Evolutionary conservation across 2,888 invertebrate genomes (phyloP), one percentile per base, ranked within the genome.

Genomic region (Salpingus planirostris): DNA sequence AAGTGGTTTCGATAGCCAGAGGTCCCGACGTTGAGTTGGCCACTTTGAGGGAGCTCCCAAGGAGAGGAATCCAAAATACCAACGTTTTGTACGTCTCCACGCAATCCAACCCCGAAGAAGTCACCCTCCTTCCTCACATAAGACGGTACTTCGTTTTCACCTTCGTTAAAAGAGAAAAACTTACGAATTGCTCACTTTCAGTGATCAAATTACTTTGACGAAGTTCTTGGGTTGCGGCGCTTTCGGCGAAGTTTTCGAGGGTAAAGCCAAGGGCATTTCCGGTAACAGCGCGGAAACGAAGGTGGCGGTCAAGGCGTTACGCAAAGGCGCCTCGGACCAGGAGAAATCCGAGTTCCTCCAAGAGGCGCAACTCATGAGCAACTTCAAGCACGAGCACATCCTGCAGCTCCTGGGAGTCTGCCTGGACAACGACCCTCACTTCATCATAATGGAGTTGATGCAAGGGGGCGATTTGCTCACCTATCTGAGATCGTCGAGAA

Each of bases 171-270:
- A 21, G 7, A 30, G 5, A 30, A n/a, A n/a, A n/a, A n/a, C n/a
- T n/a, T n/a, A n/a, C n/a, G n/a, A n/a, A n/a, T n/a, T 24, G 10
- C 11, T 25, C 2, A 36, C 13, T 52, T 50, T 21, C 29, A 57
- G 64, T 38, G 86, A 85, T 43, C 89, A 92, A 58, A 84, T 97
- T 34, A 84, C 82, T 0, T 66, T 92, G 14, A 81, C 80, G 8
- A 88, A 88, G 55, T 90, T 92, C 59, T 70, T 98, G 30, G 97
- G 96, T 0, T 87, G 89, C 36, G 97, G 97, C 0, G 95, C 95
- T 1, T 98, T 97, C 56, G 97, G 97, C 0, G 93, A 96, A 65
- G 97, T 97, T 1, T 93, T 87, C 59, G 91, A 93, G 67, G 97
- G 96, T 0, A 72, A 83, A 38, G 87, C 90, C 0, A 74, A 76